Evolutionary conservation across 2,888 invertebrate species (phyloP).

Genomic region (Mesochorus sp.): DNA sequence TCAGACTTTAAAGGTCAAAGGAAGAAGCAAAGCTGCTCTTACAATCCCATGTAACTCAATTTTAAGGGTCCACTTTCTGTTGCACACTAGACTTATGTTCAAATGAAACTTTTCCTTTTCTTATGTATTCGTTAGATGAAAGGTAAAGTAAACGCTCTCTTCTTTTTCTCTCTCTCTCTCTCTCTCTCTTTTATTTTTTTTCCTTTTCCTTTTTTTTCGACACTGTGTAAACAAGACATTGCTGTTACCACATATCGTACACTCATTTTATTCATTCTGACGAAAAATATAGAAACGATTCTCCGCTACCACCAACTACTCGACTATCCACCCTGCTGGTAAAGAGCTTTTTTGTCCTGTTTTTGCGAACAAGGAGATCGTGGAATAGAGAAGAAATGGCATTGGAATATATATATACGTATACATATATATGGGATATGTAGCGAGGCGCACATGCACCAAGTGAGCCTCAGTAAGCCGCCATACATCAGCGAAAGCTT

Average conservation of each 20-base stretch:
- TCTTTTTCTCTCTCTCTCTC: background rate
- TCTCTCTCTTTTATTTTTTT: background rate
- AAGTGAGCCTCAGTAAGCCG: slow-evolving; percentile 65
- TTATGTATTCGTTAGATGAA: slow-evolving; percentile 9
- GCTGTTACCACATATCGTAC: slow-evolving; percentile 32
- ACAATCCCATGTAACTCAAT: slow-evolving; percentile 65
- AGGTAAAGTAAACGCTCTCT: slow-evolving; percentile 30
- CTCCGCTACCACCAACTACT: slow-evolving; percentile 26
- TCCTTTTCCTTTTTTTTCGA: background rate
- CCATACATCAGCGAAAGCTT: slow-evolving; percentile 72
- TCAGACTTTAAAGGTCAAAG: background rate
- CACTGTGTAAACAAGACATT: slow-evolving; percentile 12
- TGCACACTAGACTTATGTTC: slow-evolving; percentile 28
- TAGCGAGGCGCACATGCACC: slow-evolving; percentile 40
- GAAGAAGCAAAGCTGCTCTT: slow-evolving; percentile 55
- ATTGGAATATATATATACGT: slow-evolving; percentile 19
- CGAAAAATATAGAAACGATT: slow-evolving; percentile 49
- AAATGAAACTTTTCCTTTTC: slow-evolving; percentile 22
- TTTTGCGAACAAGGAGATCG: slow-evolving; percentile 32
- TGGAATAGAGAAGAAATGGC: slow-evolving; percentile 22
- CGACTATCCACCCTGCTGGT: slow-evolving; percentile 57
- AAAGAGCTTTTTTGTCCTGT: slow-evolving; percentile 64
- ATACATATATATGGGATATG: background rate
- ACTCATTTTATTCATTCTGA: slow-evolving; percentile 51
- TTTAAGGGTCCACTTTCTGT: slow-evolving; percentile 48